phyloP scores from a whole-genome alignment of 2,113 vertebrate genomes.

The Cyprinodon variegatus region DNA sequence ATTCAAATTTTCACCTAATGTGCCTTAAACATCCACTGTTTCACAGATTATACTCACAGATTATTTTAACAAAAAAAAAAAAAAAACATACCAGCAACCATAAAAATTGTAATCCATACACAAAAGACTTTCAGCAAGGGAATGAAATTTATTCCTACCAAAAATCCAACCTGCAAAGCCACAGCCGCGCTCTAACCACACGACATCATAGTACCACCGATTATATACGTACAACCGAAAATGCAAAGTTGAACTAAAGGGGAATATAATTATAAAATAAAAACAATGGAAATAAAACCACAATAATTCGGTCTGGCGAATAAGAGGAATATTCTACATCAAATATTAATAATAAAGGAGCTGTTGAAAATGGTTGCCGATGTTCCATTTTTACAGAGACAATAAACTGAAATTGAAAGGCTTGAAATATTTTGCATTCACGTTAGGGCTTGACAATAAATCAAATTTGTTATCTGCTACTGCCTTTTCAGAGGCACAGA shows the following conservation, averaged over 20 bases:
- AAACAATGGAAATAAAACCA: too few relatives aligned
- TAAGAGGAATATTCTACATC: not conserved
- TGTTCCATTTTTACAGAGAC: not conserved
- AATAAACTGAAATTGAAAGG: too few relatives aligned
- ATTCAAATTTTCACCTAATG: too few relatives aligned
- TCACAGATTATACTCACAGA: not conserved
- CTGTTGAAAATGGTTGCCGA: not conserved
- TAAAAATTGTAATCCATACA: slow-evolving; percentile 16
- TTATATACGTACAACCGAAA: not conserved
- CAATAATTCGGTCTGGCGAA: too few relatives aligned
- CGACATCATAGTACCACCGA: slow-evolving; percentile 5
- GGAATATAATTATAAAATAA: too few relatives aligned
- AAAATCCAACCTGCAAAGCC: slow-evolving; percentile 35
- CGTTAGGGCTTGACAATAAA: too few relatives aligned
- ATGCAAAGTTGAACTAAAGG: not conserved
- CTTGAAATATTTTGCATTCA: not conserved
- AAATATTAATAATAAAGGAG: not conserved
- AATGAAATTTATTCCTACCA: slow-evolving; percentile 44
- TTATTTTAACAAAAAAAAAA: too few relatives aligned
- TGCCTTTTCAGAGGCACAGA: too few relatives aligned
- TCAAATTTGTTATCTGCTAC: too few relatives aligned
- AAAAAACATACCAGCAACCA: slow-evolving; percentile 1
- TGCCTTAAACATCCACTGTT: not conserved
- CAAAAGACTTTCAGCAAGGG: slow-evolving; percentile 42
- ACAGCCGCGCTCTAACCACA: slow-evolving; percentile 39